phyloP scores from a whole-genome alignment of 2,797 vertebrate genomes.

The Manis pentadactyla region DNA sequence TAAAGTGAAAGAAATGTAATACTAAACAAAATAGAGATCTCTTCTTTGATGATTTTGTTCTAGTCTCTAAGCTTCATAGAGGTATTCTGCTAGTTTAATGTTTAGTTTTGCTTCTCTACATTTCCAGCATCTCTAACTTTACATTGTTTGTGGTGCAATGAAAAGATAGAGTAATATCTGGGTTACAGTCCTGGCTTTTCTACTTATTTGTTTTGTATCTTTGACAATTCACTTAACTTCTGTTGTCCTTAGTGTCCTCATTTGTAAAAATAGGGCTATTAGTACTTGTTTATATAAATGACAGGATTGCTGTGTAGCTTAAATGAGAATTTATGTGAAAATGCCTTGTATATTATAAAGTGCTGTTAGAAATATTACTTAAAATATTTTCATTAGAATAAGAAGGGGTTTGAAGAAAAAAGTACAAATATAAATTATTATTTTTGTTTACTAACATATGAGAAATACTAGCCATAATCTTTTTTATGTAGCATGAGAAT shows the following conservation, averaged over 20 bases:
- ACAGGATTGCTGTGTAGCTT: background rate
- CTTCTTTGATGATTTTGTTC: background rate
- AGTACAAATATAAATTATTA: background rate
- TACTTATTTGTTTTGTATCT: background rate
- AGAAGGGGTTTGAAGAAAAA: background rate
- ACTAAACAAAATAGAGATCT: constrained; percentile 13
- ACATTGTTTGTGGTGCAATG: background rate
- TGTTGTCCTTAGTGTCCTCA: background rate
- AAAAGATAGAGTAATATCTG: background rate
- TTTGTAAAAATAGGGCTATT: background rate
- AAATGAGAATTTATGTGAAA: constrained; percentile 46
- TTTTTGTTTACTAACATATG: constrained; percentile 40
- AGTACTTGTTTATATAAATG: background rate
- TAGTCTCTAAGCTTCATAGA: constrained; percentile 16
- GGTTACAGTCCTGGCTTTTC: background rate
- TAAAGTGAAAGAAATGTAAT: background rate
- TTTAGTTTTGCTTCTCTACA: background rate
- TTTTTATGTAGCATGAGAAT: background rate
- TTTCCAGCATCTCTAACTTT: background rate
- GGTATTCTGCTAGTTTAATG: background rate
- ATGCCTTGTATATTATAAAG: background rate
- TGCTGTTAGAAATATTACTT: background rate
- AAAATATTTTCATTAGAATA: constrained; percentile 29
- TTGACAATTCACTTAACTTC: constrained; percentile 16
- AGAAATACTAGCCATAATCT: background rate